Percentiles rank a stretch among this genome's conserved stretches.
Conservation (phyloP, 1,140 invertebrate species). For the Pissodes strobi region DNA sequence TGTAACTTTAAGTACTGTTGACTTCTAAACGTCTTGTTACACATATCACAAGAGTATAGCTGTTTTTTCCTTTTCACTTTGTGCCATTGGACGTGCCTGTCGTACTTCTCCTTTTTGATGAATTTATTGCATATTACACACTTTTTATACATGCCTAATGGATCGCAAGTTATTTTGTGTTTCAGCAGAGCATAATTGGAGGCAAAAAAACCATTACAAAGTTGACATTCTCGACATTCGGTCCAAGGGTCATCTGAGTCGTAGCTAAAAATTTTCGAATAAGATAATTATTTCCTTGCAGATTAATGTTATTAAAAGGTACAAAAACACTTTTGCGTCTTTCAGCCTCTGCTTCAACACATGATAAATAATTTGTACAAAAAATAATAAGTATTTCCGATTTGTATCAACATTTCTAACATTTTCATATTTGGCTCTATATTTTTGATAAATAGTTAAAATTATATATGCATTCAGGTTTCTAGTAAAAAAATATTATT, state of each 20-base stretch:
- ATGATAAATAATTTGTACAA: no score
- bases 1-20: constrained; percentile 18
- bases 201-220: constrained; percentile 8
- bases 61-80: constrained; percentile 22
- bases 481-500: no score
- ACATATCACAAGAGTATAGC: neutral
- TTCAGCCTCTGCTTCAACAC: no score
- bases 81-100: constrained; percentile 18
- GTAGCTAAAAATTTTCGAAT: constrained; percentile 2
- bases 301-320: no score
- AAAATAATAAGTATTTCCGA: no score
- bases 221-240: constrained; percentile 12
- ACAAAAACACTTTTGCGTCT: no score
- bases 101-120: constrained; percentile 21
- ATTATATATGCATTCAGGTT: no score
- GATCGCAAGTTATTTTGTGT: constrained; percentile 25
- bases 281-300: no score
- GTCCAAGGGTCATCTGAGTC: neutral
- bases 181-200: constrained; percentile 21
- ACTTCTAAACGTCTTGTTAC: constrained; percentile 15
- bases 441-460: no score
- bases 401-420: no score
- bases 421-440: no score
- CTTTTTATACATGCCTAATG: neutral
- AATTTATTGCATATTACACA: constrained; percentile 18